These are phyloP conservation scores for Ceratotherium simum DNA, from an alignment of 2,113 vertebrate species.

Conservation along the genomic window DNA sequence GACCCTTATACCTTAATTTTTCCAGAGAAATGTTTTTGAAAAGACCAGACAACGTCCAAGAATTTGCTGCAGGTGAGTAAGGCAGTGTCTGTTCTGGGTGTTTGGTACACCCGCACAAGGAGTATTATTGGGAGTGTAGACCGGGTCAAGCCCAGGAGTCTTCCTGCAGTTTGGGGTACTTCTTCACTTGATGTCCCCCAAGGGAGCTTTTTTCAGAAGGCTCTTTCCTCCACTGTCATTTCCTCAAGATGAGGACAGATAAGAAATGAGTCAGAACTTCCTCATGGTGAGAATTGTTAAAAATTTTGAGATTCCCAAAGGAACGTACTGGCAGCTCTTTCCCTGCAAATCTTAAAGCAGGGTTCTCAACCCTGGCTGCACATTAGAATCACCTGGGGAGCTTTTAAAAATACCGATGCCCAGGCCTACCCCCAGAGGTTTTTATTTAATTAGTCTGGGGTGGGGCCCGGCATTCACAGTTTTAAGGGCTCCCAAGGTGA, in stretches of 20 bases:
- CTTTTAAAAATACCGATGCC: neutral
- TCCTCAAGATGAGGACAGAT: constrained; percentile 47
- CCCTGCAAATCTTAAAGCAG: neutral
- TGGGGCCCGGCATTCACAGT: neutral
- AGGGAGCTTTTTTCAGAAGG: neutral
- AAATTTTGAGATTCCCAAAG: constrained; percentile 17
- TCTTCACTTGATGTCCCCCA: neutral
- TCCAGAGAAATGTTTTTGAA: constrained; percentile 82
- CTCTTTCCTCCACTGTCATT: neutral
- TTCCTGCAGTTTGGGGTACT: neutral
- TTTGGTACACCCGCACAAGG: neutral
- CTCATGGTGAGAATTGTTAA: neutral
- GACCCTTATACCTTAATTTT: neutral
- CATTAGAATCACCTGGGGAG: constrained; percentile 50
- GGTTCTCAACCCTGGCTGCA: neutral
- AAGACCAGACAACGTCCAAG: constrained; percentile 81
- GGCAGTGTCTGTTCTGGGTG: rapidly evolving
- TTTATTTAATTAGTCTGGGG: constrained; percentile 25
- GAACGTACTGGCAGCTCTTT: neutral
- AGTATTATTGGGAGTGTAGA: neutral
- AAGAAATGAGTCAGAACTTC: constrained; percentile 42
- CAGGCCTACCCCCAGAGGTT: neutral
- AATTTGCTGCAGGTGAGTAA: constrained; percentile 84
- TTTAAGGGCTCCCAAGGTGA: constrained; percentile 62
- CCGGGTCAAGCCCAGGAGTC: neutral